Evolutionary conservation across 2,113 vertebrate genomes (phyloP).

Genomic region (Pseudopodoces humilis): DNA sequence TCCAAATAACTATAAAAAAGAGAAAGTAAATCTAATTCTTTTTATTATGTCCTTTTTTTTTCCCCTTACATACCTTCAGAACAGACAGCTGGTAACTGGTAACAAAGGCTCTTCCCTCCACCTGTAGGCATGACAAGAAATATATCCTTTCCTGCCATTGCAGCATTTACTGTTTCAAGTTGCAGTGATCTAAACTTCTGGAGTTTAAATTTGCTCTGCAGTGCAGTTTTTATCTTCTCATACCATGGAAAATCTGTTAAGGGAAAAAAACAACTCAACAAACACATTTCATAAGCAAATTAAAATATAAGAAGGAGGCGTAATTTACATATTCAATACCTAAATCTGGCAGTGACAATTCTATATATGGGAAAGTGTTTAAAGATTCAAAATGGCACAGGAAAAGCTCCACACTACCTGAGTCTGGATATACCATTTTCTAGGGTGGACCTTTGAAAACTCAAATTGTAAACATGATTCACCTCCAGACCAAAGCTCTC

Average conservation of each 20-base stretch:
- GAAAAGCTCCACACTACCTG: background rate
- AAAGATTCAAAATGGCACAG: background rate
- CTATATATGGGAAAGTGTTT: background rate
- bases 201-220: slow-evolving; percentile 83
- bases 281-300: background rate
- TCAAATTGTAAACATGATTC: background rate
- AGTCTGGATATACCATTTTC: background rate
- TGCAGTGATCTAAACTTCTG: slow-evolving; percentile 86
- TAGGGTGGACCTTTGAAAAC: background rate
- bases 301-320: background rate
- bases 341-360: background rate
- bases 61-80: slow-evolving; percentile 79
- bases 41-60: background rate
- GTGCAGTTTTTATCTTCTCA: slow-evolving; percentile 72
- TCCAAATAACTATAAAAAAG: background rate
- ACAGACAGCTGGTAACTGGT: slow-evolving; percentile 91
- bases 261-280: background rate
- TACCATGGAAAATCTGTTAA: slow-evolving; percentile 91
- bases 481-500: background rate
- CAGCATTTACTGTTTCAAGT: slow-evolving; percentile 88
- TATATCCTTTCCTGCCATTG: slow-evolving; percentile 86
- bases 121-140: slow-evolving; percentile 98
- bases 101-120: slow-evolving; percentile 95
- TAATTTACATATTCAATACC: background rate
- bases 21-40: background rate